Percentiles rank a stretch among this genome's conserved stretches.
These are phyloP conservation scores for Aphodius sticticus DNA, from an alignment of 2,888 invertebrate species.

Conservation along the genomic window DNA sequence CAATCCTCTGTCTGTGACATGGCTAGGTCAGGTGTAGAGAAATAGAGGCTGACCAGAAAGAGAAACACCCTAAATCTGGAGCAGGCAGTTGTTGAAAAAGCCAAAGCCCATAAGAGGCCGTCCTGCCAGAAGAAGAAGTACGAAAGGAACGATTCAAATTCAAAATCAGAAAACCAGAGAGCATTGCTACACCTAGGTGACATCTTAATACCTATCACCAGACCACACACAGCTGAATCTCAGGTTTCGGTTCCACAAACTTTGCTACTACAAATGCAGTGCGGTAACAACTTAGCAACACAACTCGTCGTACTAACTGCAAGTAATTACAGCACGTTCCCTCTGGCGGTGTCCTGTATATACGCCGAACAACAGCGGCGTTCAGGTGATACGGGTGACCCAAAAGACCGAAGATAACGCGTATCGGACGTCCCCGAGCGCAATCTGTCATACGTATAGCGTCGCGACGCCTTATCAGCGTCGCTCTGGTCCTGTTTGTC, in stretches of 20 bases:
- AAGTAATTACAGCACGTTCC: neutral
- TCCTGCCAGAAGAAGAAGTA: no score
- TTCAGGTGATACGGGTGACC: neutral
- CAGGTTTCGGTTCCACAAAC: neutral
- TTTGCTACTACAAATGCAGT: neutral
- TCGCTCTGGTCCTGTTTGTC: neutral
- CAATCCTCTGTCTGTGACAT: no score
- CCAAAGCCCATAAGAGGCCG: no score
- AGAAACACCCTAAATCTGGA: no score
- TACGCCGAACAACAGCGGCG: neutral
- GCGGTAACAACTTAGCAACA: neutral
- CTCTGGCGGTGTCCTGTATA: no score
- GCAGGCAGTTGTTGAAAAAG: no score
- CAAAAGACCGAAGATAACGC: conserved; percentile 4
- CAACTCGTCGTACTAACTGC: neutral
- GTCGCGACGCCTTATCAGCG: neutral
- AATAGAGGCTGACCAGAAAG: no score
- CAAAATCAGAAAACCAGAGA: no score
- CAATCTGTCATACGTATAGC: neutral
- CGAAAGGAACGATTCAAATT: no score
- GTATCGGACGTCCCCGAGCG: neutral
- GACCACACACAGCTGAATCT: neutral
- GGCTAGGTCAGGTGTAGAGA: no score
- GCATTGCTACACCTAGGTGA: no score
- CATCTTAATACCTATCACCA: no score